Evolutionary conservation across 2,888 invertebrate species (phyloP), one percentile per base, ranked within the genome.

Genomic region (Marronus borbonicus): DNA sequence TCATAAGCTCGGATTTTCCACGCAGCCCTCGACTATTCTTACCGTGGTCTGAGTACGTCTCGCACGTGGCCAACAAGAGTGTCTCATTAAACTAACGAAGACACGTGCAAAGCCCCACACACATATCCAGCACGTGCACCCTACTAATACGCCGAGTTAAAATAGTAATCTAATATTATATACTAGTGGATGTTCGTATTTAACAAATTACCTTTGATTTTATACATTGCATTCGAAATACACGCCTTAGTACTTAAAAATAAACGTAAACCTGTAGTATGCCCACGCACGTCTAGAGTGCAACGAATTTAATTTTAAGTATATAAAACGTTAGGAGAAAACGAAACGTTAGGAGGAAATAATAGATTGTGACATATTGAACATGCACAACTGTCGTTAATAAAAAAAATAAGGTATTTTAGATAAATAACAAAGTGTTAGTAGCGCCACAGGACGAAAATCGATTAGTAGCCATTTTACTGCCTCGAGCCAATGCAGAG

Each of bases 71-170:
- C 83, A 81, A 82, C 82, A 83, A 82, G 81, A 81, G 82, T 82
- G 84, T 83, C 84, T 85, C 85, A 85, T 85, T 85, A 85, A 83
- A 81, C 84, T 85, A 84, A 85, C 84, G 85, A 85, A 85, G 84
- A 82, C 85, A 84, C 85, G 85, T 85, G 85, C 82, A 82, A 79
- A 78, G 78, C 80, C 82, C 82, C 81, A 80, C 80, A 81, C 81
- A 76, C 81, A 77, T 78, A 80, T 76, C 76, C 76, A 78, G 82
- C 84, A 84, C 83, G 84, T 83, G 83, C 83, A 83, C 77, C 79
- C 81, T 81, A 81, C 83, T 81, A 82, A 83, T 83, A 81, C 81
- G 80, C 79, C 76, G 80, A 78, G 82, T 83, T 84, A 84, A 84
- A 84, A 83, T 82, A 83, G 84, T 83, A 83, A 84, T 83, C 83